Evolutionary conservation across 1,140 invertebrate genomes (phyloP).

Genomic region (Eueides isabella): DNA sequence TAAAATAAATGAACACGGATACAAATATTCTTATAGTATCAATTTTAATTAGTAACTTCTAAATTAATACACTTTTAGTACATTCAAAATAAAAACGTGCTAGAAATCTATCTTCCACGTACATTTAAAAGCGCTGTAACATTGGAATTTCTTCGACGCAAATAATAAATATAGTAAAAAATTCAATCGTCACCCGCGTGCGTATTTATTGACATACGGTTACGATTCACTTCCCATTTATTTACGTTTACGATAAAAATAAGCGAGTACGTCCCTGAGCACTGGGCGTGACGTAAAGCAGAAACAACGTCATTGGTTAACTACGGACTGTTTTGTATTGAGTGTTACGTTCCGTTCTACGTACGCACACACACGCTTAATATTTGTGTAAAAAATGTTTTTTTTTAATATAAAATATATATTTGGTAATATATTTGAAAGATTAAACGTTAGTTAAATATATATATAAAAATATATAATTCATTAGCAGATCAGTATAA

Average conservation of each 20-base stretch:
- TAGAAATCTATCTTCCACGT: conserved; percentile 16
- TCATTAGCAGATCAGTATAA: not conserved
- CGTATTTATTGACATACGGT: conserved; percentile 53
- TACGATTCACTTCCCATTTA: conserved; percentile 52
- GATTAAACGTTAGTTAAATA: not conserved
- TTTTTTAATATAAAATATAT: not conserved
- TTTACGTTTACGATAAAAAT: conserved; percentile 66
- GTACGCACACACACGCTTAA: not conserved
- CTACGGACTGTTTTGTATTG: conserved; percentile 48
- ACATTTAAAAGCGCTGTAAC: not conserved
- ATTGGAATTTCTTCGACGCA: conserved; percentile 4
- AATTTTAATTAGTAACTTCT: not conserved
- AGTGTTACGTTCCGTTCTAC: conserved; percentile 62
- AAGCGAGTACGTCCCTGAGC: conserved; percentile 76
- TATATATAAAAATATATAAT: not conserved
- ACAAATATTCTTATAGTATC: not conserved
- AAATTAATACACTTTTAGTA: not conserved
- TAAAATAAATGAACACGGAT: not conserved
- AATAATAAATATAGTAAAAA: conserved; percentile 33
- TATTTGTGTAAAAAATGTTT: not conserved
- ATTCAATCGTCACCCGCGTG: conserved; percentile 43
- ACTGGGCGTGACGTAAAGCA: conserved; percentile 74
- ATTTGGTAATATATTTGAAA: not conserved
- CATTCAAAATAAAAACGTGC: not conserved
- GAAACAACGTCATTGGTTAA: conserved; percentile 68